phyloP scores from a whole-genome alignment of 2,888 invertebrate genomes.

The Calephelis perditalis region DNA sequence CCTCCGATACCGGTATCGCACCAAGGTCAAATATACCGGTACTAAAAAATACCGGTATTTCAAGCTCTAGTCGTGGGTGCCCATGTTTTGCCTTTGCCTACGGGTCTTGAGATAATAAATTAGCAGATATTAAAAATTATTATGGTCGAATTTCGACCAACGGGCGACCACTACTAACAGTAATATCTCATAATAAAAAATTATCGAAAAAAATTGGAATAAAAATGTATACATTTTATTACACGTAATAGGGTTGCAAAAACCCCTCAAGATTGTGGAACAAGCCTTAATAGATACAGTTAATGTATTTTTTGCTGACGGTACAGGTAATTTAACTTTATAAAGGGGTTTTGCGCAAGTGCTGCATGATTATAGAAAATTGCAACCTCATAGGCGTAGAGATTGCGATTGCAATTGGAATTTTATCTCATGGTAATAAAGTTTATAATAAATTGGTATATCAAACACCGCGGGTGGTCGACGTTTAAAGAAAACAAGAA shows the following conservation, averaged over 20 bases:
- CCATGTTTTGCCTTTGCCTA: too few species aligned
- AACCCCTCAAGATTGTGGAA: neutral
- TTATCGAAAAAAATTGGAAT: too few species aligned
- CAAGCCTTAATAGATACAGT: constrained; percentile 8
- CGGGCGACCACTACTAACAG: too few species aligned
- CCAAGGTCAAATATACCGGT: too few species aligned
- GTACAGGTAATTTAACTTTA: constrained; percentile 28
- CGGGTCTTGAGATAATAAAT: too few species aligned
- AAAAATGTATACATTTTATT: too few species aligned
- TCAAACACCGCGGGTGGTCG: constrained; percentile 71
- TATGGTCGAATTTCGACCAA: too few species aligned
- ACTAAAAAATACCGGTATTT: too few species aligned
- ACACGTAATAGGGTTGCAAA: neutral
- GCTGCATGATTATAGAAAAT: constrained; percentile 37
- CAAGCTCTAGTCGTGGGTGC: too few species aligned
- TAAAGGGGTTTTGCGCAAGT: constrained; percentile 42
- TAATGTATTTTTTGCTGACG: constrained; percentile 12
- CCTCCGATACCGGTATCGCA: too few species aligned
- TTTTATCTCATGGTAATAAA: constrained; percentile 61
- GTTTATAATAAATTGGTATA: constrained; percentile 55
- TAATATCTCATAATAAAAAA: too few species aligned
- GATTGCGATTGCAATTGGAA: constrained; percentile 33
- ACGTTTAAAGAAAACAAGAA: constrained; percentile 57
- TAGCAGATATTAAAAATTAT: too few species aligned
- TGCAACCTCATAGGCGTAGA: constrained; percentile 37